These are phyloP conservation scores for Apodemia duryi DNA, from an alignment of 2,888 invertebrate genomes.

Conservation along the genomic window DNA sequence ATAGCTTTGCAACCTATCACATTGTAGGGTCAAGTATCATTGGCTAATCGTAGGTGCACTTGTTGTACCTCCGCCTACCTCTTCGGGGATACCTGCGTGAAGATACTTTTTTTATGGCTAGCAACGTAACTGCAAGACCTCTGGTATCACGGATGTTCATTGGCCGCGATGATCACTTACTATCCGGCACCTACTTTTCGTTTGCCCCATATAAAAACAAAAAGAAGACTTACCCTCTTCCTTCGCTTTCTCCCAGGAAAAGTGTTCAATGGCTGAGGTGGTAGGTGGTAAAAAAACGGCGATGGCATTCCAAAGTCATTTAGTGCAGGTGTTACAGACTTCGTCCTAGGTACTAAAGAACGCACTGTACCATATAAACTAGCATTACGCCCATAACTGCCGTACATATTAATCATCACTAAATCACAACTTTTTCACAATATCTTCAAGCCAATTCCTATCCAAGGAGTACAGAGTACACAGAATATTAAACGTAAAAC, in stretches of 20 bases:
- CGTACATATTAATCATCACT: conserved; percentile 62
- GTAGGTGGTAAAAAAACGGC: conserved; percentile 70
- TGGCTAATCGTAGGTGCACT: no score
- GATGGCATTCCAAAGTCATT: conserved; percentile 61
- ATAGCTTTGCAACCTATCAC: no score
- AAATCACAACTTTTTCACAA: conserved; percentile 25
- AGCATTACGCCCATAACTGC: conserved; percentile 52
- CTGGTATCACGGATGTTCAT: no score
- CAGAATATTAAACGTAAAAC: conserved; percentile 41
- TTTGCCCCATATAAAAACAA: no score
- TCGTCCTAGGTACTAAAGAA: conserved; percentile 55
- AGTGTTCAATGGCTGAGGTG: conserved; percentile 62
- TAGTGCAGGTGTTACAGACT: conserved; percentile 46
- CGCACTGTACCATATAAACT: conserved; percentile 69
- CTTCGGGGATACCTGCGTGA: no score
- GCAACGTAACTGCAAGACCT: no score
- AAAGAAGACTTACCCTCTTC: conserved; percentile 56
- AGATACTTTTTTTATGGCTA: no score
- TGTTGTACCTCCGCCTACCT: no score
- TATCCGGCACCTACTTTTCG: no score
- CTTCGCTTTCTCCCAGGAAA: conserved; percentile 71
- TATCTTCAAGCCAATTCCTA: conserved; percentile 34
- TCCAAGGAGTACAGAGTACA: no score
- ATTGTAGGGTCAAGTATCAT: no score
- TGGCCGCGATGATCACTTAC: no score